These are phyloP conservation scores for Lagopus leucura DNA, from an alignment of 2,113 vertebrate species.

Conservation along the genomic window DNA sequence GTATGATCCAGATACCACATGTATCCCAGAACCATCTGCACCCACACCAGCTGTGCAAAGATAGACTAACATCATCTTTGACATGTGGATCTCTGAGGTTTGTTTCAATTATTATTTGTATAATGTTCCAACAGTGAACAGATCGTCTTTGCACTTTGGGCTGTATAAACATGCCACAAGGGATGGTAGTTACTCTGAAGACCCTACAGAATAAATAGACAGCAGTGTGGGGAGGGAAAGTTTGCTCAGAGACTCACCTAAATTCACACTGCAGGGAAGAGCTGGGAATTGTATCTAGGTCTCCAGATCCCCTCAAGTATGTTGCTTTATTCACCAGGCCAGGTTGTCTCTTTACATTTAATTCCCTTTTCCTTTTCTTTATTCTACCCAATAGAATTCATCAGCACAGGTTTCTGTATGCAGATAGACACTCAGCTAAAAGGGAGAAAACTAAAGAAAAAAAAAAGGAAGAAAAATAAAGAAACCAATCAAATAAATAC, in stretches of 20 bases:
- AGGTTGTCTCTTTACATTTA: not conserved
- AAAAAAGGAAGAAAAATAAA: not conserved
- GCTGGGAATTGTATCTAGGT: constrained; percentile 1
- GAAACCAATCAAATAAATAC: not conserved
- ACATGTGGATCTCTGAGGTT: not conserved
- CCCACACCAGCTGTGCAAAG: not conserved
- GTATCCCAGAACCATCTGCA: not conserved
- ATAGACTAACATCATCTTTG: not conserved
- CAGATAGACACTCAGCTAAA: not conserved
- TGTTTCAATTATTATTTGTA: not conserved
- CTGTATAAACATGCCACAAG: not conserved
- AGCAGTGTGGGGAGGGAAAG: not conserved
- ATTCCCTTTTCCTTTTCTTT: not conserved
- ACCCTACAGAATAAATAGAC: not conserved
- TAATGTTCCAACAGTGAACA: not conserved
- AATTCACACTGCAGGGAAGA: constrained; percentile 27
- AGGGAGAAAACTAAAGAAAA: not conserved
- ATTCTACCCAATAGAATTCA: not conserved
- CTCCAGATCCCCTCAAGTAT: not conserved
- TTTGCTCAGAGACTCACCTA: constrained; percentile 11
- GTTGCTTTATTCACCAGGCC: not conserved
- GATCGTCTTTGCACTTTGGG: not conserved
- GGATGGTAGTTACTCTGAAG: not conserved
- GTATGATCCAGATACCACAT: not conserved
- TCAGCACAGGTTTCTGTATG: not conserved